Evolutionary conservation across 2,797 vertebrate genomes (phyloP).

Genomic region (Mormyrops boulengeri): DNA sequence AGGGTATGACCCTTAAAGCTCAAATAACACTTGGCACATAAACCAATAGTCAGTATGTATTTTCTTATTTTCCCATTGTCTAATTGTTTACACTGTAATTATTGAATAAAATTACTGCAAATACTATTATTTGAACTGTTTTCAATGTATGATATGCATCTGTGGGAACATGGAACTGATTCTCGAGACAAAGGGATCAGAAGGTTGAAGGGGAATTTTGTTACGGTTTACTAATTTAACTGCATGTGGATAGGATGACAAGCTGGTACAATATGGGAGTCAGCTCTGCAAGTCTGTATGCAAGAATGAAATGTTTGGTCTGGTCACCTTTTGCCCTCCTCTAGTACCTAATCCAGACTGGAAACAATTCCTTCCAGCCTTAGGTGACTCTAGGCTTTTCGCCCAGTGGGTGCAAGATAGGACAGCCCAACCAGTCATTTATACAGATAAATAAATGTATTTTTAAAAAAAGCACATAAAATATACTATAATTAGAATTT

Average conservation of each 20-base stretch:
- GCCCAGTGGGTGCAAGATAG: not conserved
- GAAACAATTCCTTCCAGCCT: not conserved
- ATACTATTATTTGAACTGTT: not conserved
- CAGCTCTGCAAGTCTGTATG: not conserved
- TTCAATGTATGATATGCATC: not conserved
- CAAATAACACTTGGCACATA: not conserved
- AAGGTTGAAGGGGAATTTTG: not conserved
- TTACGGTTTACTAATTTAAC: not conserved
- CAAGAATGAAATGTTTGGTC: not conserved
- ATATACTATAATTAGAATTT: not conserved
- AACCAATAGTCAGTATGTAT: not conserved
- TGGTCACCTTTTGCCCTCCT: not conserved
- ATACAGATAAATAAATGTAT: not conserved
- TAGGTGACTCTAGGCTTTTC: not conserved
- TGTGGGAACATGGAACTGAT: not conserved
- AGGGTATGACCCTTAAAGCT: not conserved
- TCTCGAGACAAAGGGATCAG: not conserved
- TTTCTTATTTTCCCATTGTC: not conserved
- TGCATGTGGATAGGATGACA: not conserved
- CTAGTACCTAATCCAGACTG: not conserved
- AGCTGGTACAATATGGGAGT: not conserved
- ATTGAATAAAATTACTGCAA: not conserved
- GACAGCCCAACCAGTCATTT: not conserved
- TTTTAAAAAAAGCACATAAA: not conserved
- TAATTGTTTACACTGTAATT: constrained; percentile 1